Percentiles rank a stretch among this genome's conserved stretches.
These are phyloP conservation scores for Conops quadrifasciatus DNA, from an alignment of 2,888 invertebrate species.

Conservation along the genomic window DNA sequence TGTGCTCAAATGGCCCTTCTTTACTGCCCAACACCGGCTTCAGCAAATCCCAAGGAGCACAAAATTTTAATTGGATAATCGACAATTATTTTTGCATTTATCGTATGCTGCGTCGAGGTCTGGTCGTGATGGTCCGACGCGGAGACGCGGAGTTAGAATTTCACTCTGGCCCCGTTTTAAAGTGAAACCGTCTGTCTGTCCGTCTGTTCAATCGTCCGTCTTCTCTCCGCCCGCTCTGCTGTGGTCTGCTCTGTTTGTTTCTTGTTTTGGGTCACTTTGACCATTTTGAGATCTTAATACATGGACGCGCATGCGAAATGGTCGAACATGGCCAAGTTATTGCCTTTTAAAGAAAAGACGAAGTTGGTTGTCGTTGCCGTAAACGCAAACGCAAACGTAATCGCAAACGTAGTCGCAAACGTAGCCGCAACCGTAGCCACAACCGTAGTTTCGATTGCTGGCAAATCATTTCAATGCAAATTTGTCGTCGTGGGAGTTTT, in stretches of 20 bases:
- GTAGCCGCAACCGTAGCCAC: too few species aligned
- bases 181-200: too few species aligned
- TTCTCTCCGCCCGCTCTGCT: background rate
- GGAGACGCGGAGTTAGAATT: background rate
- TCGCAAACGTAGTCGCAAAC: too few species aligned
- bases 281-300: constrained; percentile 27
- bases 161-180: too few species aligned
- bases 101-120: constrained; percentile 7
- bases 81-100: constrained; percentile 50
- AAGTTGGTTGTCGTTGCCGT: too few species aligned
- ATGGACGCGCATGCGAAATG: background rate
- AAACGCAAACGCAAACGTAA: too few species aligned
- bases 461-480: too few species aligned
- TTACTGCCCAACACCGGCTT: background rate
- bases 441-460: too few species aligned
- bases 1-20: background rate
- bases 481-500: background rate
- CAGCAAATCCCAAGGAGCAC: constrained; percentile 34
- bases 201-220: too few species aligned
- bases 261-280: constrained; percentile 16
- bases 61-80: constrained; percentile 53
- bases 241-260: background rate
- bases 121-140: constrained; percentile 33
- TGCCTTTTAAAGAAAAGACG: too few species aligned
- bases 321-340: background rate